phyloP scores from a whole-genome alignment of 2,888 invertebrate genomes.

The Cactoblastis cactorum region DNA sequence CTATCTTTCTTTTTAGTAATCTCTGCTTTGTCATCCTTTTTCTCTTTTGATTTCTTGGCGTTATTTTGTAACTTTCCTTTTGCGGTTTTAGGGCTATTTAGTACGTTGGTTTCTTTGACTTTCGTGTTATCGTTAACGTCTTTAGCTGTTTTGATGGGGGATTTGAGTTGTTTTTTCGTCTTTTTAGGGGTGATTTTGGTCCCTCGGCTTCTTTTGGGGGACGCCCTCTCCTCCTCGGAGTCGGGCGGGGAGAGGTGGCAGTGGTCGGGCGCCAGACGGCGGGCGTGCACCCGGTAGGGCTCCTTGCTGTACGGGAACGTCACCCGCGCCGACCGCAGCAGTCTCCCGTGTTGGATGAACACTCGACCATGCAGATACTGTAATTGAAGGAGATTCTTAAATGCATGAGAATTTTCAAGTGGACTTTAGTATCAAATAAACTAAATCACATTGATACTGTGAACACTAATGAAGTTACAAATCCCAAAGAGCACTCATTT shows the following conservation, averaged over 20 bases:
- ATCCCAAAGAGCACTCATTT: too few relatives aligned
- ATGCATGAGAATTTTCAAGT: too few relatives aligned
- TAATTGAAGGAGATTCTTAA: too few relatives aligned
- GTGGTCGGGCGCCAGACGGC: constrained; percentile 55
- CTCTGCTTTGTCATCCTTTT: constrained; percentile 31
- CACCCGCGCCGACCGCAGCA: constrained; percentile 83
- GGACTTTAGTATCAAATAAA: too few relatives aligned
- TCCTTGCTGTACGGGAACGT: constrained; percentile 70
- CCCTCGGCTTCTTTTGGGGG: constrained; percentile 48
- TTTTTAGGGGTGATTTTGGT: constrained; percentile 54
- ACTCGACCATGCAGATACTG: constrained; percentile 89
- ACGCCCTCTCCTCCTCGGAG: constrained; percentile 57
- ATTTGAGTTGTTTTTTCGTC: constrained; percentile 61
- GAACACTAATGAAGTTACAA: too few relatives aligned
- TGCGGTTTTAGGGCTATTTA: constrained; percentile 46
- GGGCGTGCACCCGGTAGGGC: constrained; percentile 62
- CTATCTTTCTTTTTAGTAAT: constrained; percentile 38
- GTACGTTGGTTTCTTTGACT: constrained; percentile 40
- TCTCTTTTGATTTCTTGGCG: constrained; percentile 40
- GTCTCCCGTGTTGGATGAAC: constrained; percentile 85
- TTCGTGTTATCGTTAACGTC: constrained; percentile 67
- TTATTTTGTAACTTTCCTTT: constrained; percentile 39
- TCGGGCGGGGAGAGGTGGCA: constrained; percentile 50
- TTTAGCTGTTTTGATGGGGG: constrained; percentile 60
- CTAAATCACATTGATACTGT: too few relatives aligned